phyloP scores from a whole-genome alignment of 2,797 vertebrate genomes.

The Erpetoichthys calabaricus region DNA sequence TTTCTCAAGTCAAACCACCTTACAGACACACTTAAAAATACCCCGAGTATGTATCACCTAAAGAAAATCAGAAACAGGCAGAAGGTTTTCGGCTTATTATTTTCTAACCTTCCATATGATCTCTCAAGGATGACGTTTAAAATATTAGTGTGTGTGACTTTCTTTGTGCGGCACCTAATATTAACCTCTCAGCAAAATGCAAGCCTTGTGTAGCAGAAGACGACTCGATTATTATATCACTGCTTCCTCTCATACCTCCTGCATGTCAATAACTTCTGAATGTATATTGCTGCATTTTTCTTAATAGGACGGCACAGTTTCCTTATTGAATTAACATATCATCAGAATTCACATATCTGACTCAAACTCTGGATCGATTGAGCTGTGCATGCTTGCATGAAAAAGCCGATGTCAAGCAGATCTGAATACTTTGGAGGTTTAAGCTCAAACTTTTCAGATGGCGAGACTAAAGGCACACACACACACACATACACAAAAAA shows the following conservation, averaged over 20 bases:
- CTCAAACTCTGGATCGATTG: constrained; percentile 51
- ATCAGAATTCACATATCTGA: constrained; percentile 59
- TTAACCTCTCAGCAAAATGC: constrained; percentile 37
- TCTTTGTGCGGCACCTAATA: constrained; percentile 29
- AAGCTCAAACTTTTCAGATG: constrained; percentile 44
- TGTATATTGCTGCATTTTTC: constrained; percentile 50
- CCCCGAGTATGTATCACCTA: too few relatives aligned
- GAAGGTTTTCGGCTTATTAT: too few relatives aligned
- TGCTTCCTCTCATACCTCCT: constrained; percentile 31
- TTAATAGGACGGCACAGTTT: constrained; percentile 56
- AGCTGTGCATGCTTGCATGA: constrained; percentile 47
- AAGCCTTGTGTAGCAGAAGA: constrained; percentile 30
- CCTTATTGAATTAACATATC: constrained; percentile 55
- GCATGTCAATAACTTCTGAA: constrained; percentile 47
- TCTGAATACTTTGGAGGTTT: constrained; percentile 52
- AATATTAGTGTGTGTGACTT: not conserved
- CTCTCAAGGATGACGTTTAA: too few relatives aligned
- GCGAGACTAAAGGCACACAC: constrained; percentile 29
- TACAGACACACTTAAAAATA: too few relatives aligned
- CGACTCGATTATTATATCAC: constrained; percentile 53
- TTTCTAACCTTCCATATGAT: too few relatives aligned
- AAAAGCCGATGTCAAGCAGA: constrained; percentile 58
- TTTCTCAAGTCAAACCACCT: too few relatives aligned
- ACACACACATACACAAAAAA: too few relatives aligned
- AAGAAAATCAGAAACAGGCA: too few relatives aligned